Evolutionary conservation across 2,113 vertebrate genomes (phyloP), one percentile per base, ranked within the genome.

Genomic region (Aix galericulata): DNA sequence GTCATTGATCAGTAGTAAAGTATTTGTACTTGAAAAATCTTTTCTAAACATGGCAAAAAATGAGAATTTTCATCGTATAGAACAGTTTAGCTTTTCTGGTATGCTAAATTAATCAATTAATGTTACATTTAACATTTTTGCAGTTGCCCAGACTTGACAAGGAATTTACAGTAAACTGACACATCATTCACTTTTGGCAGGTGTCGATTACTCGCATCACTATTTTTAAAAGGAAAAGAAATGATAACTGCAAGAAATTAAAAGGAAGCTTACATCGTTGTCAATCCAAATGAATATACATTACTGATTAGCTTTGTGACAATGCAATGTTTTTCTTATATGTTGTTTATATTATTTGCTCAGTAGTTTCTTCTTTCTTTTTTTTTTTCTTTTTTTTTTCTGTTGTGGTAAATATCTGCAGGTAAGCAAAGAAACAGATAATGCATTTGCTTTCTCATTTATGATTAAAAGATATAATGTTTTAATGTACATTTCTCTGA

Each of bases 161-260:
- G 27, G 60, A 69, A 85, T 93, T 85, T 87, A 55, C 36, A 16
- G 44, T 69, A 76, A 91, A 67, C 53, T 60, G 64, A 83, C 46
- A 88, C 36, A 86, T 66, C 56, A 52, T 81, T 78, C 73, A 38
- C 26, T 92, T 95, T 91, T 74, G 79, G 84, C 76, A 84, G 59
- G 67, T 64, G 67, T 93, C 3, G 0, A 58, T 85, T 56, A 52
- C 17, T 78, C 31, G 94, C 52, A 73, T 81, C 53, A 36, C 53
- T 91, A 68, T 86, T 91, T 94, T 77, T 68, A 91, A 94, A 62
- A 48, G 92, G 27, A 81, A 93, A 86, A 66, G 26, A 81, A 89
- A 72, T 62, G 1, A 63, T 71, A 86, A 58, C 22, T 40, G 16
- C 55, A 92, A 58, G 20, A 31, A n/a, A 62, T 27, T 75, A 83